Evolutionary conservation across 2,888 invertebrate species (phyloP).

Genomic region (Ypsolopha sequella): DNA sequence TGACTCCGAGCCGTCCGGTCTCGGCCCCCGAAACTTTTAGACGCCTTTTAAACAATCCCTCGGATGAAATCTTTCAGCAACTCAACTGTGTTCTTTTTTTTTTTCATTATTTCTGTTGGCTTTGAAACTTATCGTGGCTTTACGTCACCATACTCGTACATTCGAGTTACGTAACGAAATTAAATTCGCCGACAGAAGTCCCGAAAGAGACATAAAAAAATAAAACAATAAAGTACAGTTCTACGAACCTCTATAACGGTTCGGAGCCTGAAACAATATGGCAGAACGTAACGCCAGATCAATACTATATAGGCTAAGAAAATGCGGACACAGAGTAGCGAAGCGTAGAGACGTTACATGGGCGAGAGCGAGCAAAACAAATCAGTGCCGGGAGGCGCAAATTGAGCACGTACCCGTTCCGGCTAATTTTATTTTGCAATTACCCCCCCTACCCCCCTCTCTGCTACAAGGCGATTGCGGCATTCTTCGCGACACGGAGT

Average conservation of each 20-base stretch:
- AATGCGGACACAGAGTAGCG: constrained; percentile 34
- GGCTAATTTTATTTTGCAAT: constrained; percentile 72
- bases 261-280: constrained; percentile 38
- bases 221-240: neutral
- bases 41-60: constrained; percentile 54
- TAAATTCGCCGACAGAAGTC: neutral
- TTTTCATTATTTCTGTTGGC: neutral
- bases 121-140: neutral
- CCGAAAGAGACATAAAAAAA: neutral
- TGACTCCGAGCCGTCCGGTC: constrained; percentile 55
- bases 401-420: constrained; percentile 71
- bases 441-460: constrained; percentile 36
- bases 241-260: constrained; percentile 1
- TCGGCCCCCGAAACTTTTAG: constrained; percentile 40
- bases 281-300: constrained; percentile 45
- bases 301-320: constrained; percentile 67
- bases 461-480: constrained; percentile 41
- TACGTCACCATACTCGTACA: neutral
- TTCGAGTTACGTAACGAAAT: neutral
- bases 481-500: constrained; percentile 55
- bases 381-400: constrained; percentile 68
- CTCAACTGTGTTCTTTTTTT: constrained; percentile 34
- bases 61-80: constrained; percentile 38
- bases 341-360: constrained; percentile 24
- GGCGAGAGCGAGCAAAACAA: constrained; percentile 43